Percentiles rank a stretch among this genome's conserved stretches.
Evolutionary conservation across 2,888 invertebrate genomes (phyloP).

Genomic region (Drosophila diplacantha): DNA sequence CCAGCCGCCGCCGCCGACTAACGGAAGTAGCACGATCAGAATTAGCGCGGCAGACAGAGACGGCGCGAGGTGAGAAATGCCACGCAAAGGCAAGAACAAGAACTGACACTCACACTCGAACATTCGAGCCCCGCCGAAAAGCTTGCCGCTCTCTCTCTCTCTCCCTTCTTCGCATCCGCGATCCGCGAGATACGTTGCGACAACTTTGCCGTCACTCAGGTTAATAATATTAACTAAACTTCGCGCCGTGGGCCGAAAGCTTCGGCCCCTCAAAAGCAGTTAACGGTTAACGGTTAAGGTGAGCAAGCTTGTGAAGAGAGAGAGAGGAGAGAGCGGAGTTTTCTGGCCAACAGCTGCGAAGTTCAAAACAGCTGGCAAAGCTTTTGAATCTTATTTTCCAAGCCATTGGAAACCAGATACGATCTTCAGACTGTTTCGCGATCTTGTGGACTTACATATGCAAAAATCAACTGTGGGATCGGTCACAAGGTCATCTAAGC

Average conservation of each 20-base stretch:
- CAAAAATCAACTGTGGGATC: conserved; percentile 1
- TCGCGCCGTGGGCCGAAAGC: conserved; percentile 34
- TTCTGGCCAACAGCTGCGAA: conserved; percentile 28
- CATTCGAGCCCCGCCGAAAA: conserved; percentile 31
- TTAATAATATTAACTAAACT: conserved; percentile 74
- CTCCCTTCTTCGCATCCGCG: conserved; percentile 28
- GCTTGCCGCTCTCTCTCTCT: conserved; percentile 11
- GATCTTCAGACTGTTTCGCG: neutral
- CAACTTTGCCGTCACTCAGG: conserved; percentile 65
- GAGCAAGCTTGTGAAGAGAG: conserved; percentile 4
- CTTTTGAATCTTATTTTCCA: conserved; percentile 15
- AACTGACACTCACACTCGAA: conserved; percentile 32
- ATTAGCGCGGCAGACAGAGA: conserved; percentile 22
- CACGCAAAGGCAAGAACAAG: conserved; percentile 45
- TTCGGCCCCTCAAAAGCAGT: conserved; percentile 23
- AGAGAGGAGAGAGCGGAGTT: conserved; percentile 8
- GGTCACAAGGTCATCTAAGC: conserved; percentile 25
- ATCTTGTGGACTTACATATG: conserved; percentile 3
- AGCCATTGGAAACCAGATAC: conserved; percentile 5
- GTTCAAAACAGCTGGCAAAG: conserved; percentile 36
- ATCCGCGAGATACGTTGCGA: conserved; percentile 59
- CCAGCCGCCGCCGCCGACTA: conserved; percentile 33
- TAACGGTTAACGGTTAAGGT: conserved; percentile 42
- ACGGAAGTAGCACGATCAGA: conserved; percentile 57
- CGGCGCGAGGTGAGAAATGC: conserved; percentile 20